Base-by-base conservation (phyloP, 2,888 invertebrate genomes). In the Sarcophaga variegata region DNA sequence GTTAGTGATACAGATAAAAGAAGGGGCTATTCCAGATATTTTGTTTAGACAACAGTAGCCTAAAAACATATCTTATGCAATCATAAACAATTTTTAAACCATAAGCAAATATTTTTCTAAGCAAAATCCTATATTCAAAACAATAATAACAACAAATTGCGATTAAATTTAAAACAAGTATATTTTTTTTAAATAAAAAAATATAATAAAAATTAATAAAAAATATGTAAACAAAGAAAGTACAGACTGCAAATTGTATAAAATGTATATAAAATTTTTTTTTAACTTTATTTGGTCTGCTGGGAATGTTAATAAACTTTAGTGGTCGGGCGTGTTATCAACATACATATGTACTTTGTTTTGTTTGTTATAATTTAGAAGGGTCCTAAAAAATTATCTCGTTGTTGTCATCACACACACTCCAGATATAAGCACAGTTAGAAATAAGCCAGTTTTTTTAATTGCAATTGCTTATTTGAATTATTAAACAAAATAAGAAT, bases 281-380 rank as follows among this genome's bases (percentile, higher is more conserved):
- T 54, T 54, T 14, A 2, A 14, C 14, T 54, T 17, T 14, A 14
- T 10, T 54, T 14, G 3, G 54, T 14, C 54, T 17, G 14, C 14
- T 14, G 54, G 60, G 3, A 37, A 60, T 37, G 69, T 60, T 69
- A 62, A 69, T 69, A 67, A 70, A 70, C 62, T 62, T 62, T 63
- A 47, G 22, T 22, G 20, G 22, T 22, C 37, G 11, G 49, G 20
- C 47, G 47, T 69, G 47, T 78, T 79, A 79, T 79, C 49, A 70
- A 69, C 45, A 67, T 25, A 20, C 20, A 20, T 20, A n/a, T 25
- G 25, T 25, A 37, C 37, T 37, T 37, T 64, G 17, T 27, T 25
- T 4, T 60, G 45, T 69, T 70, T 78, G 11, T 70, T 63, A 25
- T 75, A 69, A 69, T 70, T 63, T 27, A 37, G 1, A 60, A 47